Conservation (phyloP, 2,888 invertebrate species). For the Pammene aurita region DNA sequence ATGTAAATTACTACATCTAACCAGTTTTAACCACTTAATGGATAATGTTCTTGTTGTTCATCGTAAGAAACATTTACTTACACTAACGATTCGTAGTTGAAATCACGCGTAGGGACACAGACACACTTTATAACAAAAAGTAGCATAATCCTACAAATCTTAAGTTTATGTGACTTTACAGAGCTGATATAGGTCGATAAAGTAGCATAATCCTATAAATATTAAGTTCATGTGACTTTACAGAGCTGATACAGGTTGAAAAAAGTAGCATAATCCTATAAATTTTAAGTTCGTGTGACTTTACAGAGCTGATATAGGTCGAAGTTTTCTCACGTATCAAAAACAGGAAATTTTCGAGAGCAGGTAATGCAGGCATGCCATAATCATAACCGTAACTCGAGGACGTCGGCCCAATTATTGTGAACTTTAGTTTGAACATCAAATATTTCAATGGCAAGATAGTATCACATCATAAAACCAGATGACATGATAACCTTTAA, state of each 20-base stretch:
- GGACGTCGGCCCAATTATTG: conserved; percentile 8
- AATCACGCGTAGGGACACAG: neutral
- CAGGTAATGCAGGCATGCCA: neutral
- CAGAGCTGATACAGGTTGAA: conserved; percentile 4
- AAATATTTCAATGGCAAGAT: conserved; percentile 14
- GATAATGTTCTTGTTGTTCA: neutral
- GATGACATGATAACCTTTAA: conserved; percentile 1
- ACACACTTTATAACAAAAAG: neutral
- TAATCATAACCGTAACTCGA: conserved; percentile 17
- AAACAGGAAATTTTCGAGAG: conserved; percentile 17
- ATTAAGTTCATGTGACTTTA: neutral
- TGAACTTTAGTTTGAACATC: conserved; percentile 11
- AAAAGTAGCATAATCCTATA: neutral
- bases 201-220: neutral
- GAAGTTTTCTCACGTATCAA: conserved; percentile 26
- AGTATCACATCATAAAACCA: conserved; percentile 5
- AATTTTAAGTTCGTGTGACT: neutral
- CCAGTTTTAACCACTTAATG: conserved; percentile 9
- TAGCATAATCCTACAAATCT: neutral
- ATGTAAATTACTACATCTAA: conserved; percentile 1
- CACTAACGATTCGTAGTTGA: neutral
- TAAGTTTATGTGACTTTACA: neutral
- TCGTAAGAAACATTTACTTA: neutral
- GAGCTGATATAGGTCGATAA: conserved; percentile 5
- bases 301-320: conserved; percentile 6